Conservation (phyloP, 2,797 vertebrate genomes). For the Pangasius mekongensis region DNA sequence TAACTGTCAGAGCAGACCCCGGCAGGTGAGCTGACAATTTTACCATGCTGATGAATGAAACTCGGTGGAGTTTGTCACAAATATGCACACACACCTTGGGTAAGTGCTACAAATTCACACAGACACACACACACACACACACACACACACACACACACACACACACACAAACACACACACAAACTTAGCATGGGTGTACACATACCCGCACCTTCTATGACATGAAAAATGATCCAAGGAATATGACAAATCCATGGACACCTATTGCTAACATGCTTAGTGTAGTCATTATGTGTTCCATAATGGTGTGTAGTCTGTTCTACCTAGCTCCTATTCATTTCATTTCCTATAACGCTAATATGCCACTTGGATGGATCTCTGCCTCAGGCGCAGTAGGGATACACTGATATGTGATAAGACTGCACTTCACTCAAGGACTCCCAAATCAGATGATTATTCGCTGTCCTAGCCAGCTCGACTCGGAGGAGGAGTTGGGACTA, state of each 20-base stretch:
- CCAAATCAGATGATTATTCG: conserved; percentile 42
- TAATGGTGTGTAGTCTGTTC: not conserved
- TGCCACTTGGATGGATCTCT: conserved; percentile 34
- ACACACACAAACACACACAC: not conserved
- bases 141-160: conserved; percentile 1
- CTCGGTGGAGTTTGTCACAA: conserved; percentile 43
- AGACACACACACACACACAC: not conserved
- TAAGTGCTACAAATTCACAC: conserved; percentile 2
- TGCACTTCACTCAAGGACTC: conserved; percentile 36
- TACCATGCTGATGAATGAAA: conserved; percentile 50
- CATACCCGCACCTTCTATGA: conserved; percentile 12
- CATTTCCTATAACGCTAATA: conserved; percentile 10
- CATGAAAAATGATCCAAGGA: not conserved
- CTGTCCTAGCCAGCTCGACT: conserved; percentile 24
- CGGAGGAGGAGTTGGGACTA: conserved; percentile 35
- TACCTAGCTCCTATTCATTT: conserved; percentile 3
- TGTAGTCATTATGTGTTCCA: conserved; percentile 16
- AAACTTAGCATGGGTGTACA: not conserved
- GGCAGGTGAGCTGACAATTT: conserved; percentile 64
- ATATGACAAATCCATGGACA: conserved; percentile 29
- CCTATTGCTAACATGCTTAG: conserved; percentile 5
- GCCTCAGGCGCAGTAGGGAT: conserved; percentile 16
- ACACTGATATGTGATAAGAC: conserved; percentile 28
- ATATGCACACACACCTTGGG: not conserved
- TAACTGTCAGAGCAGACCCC: conserved; percentile 66